These are phyloP conservation scores for Chiloscyllium punctatum DNA, from an alignment of 2,797 vertebrate genomes.

Conservation along the genomic window DNA sequence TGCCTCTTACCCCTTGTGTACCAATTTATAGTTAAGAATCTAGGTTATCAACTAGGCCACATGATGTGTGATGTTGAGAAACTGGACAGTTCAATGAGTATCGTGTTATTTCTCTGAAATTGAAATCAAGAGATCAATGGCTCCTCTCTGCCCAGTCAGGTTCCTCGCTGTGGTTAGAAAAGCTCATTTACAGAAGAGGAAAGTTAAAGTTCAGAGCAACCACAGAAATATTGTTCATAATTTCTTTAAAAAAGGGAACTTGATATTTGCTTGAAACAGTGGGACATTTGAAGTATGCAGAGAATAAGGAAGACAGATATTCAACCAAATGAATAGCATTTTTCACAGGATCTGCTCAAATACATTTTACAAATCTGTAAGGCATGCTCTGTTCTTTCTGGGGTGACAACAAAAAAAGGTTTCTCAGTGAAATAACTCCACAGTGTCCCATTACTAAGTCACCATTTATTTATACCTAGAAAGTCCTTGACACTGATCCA, in stretches of 20 bases:
- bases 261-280: not conserved
- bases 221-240: not conserved
- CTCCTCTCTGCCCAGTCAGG: not conserved
- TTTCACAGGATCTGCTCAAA: not conserved
- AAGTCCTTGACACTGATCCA: no score
- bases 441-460: no score
- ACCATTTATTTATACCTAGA: no score
- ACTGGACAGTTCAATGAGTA: not conserved
- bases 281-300: not conserved
- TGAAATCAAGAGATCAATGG: not conserved
- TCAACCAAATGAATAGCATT: not conserved
- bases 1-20: not conserved
- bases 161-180: not conserved
- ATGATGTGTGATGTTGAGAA: not conserved
- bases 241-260: not conserved
- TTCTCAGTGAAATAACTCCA: no score
- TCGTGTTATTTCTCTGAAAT: not conserved
- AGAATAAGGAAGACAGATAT: not conserved
- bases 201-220: not conserved
- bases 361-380: not conserved
- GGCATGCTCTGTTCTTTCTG: no score
- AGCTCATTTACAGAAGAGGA: not conserved
- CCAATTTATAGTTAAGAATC: not conserved
- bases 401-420: no score
- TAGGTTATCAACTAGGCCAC: not conserved